Percentiles rank a stretch among this genome's conserved stretches.
Evolutionary conservation across 2,797 vertebrate genomes (phyloP).

Genomic region (Cheirogaleus major): DNA sequence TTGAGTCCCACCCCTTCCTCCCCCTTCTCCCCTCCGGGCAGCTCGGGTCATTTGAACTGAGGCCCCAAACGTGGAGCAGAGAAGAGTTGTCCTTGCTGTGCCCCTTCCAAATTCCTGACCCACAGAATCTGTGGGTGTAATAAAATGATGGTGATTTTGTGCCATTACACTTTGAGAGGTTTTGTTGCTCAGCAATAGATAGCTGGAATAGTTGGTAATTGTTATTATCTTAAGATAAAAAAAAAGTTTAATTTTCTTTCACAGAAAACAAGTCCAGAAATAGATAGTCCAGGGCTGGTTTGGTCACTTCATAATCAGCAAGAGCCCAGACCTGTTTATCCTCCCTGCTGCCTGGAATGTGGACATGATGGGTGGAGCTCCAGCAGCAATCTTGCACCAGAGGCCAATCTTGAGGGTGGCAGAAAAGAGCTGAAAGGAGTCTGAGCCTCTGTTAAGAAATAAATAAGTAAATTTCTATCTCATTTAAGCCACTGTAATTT

Average conservation of each 20-base stretch:
- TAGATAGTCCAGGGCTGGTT: neutral
- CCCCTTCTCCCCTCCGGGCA: neutral
- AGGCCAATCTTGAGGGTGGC: neutral
- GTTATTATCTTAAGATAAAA: neutral
- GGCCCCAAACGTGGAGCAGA: neutral
- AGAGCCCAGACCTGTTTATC: neutral
- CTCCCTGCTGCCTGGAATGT: neutral
- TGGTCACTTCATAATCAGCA: neutral
- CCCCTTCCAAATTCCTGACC: neutral
- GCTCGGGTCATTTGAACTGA: neutral
- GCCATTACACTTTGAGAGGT: neutral
- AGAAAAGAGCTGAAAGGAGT: neutral
- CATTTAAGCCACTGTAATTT: neutral
- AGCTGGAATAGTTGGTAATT: neutral
- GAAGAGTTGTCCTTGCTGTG: neutral
- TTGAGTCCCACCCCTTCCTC: neutral
- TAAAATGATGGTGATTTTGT: neutral
- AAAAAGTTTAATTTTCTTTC: neutral
- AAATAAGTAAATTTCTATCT: neutral
- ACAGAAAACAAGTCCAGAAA: neutral
- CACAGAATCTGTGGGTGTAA: neutral
- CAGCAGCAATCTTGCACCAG: neutral
- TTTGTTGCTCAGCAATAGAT: neutral
- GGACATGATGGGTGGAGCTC: neutral
- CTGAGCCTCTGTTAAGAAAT: neutral